These are phyloP conservation scores for Rhizoglyphus robini DNA, from an alignment of 1,140 invertebrate genomes.

Conservation along the genomic window DNA sequence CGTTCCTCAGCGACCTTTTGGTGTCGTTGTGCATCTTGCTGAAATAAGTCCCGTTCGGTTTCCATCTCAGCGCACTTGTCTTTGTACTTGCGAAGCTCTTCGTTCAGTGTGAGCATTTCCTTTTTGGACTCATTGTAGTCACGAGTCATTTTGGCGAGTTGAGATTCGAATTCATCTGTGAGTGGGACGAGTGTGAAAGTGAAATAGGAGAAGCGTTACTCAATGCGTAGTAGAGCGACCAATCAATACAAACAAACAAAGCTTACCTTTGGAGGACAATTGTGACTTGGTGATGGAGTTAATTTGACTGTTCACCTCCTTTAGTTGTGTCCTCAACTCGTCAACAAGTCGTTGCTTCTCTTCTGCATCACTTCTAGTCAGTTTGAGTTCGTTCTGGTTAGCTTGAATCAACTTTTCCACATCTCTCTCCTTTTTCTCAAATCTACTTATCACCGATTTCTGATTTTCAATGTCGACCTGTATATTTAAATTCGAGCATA, in stretches of 20 bases:
- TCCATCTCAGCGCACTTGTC: conserved; percentile 4
- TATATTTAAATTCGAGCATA: neutral
- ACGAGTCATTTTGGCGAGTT: neutral
- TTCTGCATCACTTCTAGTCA: conserved; percentile 12
- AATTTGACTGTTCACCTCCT: neutral
- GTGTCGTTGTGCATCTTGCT: neutral
- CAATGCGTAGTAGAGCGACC: neutral
- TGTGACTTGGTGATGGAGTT: neutral
- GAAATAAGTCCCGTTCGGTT: conserved; percentile 1
- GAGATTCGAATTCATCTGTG: neutral
- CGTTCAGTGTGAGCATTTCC: neutral
- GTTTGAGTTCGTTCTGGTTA: conserved; percentile 7
- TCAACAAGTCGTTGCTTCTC: conserved; percentile 8
- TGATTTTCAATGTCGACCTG: conserved; percentile 12
- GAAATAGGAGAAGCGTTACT: neutral
- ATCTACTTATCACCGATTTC: neutral
- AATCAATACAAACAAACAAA: neutral
- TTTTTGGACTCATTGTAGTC: conserved; percentile 1
- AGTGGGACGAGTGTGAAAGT: neutral
- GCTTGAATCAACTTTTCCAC: conserved; percentile 9
- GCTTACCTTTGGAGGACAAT: neutral
- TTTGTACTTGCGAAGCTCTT: neutral
- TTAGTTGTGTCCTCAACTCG: neutral
- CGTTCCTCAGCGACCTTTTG: neutral
- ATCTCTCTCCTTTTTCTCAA: conserved; percentile 2